Percentiles rank a stretch among this genome's conserved stretches.
Conservation (phyloP, 2,888 invertebrate genomes). For the Chrysolina americana region DNA sequence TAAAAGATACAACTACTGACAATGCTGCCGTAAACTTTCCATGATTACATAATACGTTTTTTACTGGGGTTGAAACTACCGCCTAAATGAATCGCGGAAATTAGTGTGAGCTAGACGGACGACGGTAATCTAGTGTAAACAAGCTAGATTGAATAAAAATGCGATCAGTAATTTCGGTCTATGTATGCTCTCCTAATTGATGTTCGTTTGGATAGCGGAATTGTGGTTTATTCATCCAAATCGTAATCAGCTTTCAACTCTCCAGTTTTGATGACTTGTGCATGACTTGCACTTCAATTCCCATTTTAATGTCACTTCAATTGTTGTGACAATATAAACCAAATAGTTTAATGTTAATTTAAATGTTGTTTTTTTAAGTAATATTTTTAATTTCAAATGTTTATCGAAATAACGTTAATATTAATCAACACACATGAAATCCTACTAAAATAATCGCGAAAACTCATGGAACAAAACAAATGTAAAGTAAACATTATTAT, state of each 20-base stretch:
- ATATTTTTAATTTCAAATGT: no score
- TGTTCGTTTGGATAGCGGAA: not conserved
- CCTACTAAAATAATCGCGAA: no score
- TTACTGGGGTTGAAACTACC: conserved; percentile 8
- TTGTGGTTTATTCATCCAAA: not conserved
- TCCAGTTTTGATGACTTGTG: no score
- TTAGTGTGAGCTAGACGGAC: conserved; percentile 16
- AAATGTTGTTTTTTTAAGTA: no score
- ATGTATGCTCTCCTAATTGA: not conserved
- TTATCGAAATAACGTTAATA: no score
- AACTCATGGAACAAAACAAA: no score
- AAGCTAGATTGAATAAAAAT: conserved; percentile 20
- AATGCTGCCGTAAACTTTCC: not conserved
- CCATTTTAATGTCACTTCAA: no score
- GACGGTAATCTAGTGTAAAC: conserved; percentile 17
- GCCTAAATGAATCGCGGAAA: conserved; percentile 13
- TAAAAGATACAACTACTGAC: not conserved
- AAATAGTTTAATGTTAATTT: no score
- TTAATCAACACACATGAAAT: no score
- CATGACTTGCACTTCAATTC: no score
- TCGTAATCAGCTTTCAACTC: not conserved
- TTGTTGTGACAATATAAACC: no score
- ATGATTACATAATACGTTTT: conserved; percentile 5
- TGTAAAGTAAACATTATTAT: no score
- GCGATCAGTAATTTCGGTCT: conserved; percentile 3